Evolutionary conservation across 2,113 vertebrate species (phyloP).

Genomic region (Amphiprion ocellaris): DNA sequence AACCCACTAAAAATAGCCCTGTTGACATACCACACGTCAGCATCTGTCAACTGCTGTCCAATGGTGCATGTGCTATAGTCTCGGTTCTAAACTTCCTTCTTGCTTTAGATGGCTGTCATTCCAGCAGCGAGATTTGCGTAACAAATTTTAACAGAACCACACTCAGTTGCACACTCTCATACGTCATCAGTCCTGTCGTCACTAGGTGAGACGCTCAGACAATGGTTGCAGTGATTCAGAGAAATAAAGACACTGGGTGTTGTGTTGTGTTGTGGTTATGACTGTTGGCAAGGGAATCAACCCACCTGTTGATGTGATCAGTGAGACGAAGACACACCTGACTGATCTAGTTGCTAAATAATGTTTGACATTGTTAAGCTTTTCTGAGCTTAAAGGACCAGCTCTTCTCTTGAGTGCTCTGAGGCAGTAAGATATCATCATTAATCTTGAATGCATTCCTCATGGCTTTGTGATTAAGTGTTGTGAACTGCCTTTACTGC

Average conservation of each 20-base stretch:
- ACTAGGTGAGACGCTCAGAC: slow-evolving; percentile 51
- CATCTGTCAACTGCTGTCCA: slow-evolving; percentile 49
- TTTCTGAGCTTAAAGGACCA: slow-evolving; percentile 30
- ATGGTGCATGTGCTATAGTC: slow-evolving; percentile 1
- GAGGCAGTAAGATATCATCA: slow-evolving; percentile 38
- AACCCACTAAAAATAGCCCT: slow-evolving; percentile 64
- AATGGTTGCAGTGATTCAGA: slow-evolving; percentile 64
- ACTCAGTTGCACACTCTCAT: slow-evolving; percentile 17
- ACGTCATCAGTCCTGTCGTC: slow-evolving; percentile 50
- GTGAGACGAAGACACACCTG: slow-evolving; percentile 49
- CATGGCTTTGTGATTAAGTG: slow-evolving; percentile 43
- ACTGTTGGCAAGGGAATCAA: slow-evolving; percentile 49
- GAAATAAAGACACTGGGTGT: slow-evolving; percentile 41
- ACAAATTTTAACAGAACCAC: slow-evolving; percentile 27
- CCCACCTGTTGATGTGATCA: slow-evolving; percentile 55
- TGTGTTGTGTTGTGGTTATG: slow-evolving; percentile 45
- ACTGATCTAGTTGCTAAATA: slow-evolving; percentile 44
- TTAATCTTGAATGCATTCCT: slow-evolving; percentile 58
- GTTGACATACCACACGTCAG: slow-evolving; percentile 41
- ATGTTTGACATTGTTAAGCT: slow-evolving; percentile 46
- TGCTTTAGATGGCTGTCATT: slow-evolving; percentile 58
- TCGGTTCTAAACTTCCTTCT: slow-evolving; percentile 43
- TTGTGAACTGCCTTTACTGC: slow-evolving; percentile 47
- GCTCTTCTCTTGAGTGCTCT: slow-evolving; percentile 27
- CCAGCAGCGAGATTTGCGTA: slow-evolving; percentile 27